Percentiles rank a stretch among this genome's conserved stretches.
Conservation (phyloP, 2,113 vertebrate species). For the Meriones unguiculatus region DNA sequence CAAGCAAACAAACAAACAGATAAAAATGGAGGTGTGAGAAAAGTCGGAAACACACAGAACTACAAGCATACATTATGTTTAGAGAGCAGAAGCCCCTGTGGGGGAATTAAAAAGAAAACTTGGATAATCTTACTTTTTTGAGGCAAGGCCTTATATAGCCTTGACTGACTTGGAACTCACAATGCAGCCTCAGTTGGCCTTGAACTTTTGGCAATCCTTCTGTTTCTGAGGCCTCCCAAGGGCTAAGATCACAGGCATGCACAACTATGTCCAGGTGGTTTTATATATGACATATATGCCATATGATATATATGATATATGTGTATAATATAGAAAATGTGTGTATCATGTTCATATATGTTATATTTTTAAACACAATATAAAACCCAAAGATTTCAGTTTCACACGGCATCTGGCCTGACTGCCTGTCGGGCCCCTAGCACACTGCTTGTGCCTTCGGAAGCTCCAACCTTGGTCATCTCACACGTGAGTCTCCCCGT, state of each 20-base stretch:
- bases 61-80: background rate
- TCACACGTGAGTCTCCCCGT: background rate
- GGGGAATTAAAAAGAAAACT: background rate
- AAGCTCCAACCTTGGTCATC: background rate
- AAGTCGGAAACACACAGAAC: constrained; percentile 21
- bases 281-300: background rate
- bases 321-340: background rate
- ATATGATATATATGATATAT: background rate
- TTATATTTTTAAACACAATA: background rate
- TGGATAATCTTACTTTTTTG: background rate
- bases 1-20: background rate
- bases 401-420: background rate
- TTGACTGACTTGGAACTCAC: background rate
- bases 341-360: background rate
- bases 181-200: background rate
- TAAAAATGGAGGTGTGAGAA: background rate
- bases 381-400: background rate
- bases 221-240: background rate
- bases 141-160: background rate
- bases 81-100: background rate
- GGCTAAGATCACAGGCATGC: background rate
- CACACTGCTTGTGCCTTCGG: background rate
- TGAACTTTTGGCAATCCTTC: background rate
- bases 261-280: background rate
- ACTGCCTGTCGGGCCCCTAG: no score